Conservation (phyloP, 2,113 vertebrate genomes). For the Oriolus oriolus region DNA sequence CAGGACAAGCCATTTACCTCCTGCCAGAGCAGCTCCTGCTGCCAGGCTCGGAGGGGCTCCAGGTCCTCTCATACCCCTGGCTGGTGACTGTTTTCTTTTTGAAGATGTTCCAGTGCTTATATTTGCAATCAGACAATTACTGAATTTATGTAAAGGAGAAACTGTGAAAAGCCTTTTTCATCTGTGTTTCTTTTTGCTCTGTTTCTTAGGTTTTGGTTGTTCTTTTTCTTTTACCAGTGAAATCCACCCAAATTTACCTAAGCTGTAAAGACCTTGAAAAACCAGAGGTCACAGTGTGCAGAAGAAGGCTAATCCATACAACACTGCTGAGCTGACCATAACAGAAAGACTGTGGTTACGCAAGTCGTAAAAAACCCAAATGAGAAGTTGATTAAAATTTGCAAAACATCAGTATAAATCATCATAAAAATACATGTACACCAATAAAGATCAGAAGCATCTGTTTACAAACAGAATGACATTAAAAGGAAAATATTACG, state of each 20-base stretch:
- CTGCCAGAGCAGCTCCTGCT: not conserved
- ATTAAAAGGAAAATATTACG: not conserved
- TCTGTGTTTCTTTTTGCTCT: not conserved
- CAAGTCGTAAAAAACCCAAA: not conserved
- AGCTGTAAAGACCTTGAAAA: not conserved
- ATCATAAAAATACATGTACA: not conserved
- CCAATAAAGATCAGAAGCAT: not conserved
- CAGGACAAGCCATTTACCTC: not conserved
- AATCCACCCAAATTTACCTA: not conserved
- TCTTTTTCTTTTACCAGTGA: not conserved
- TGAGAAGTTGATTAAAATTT: slow-evolving; percentile 11
- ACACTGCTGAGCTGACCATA: not conserved
- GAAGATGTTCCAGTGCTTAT: not conserved
- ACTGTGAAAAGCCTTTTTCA: not conserved
- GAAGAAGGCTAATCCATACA: not conserved
- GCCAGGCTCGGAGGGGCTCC: not conserved
- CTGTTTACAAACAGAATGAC: slow-evolving; percentile 19
- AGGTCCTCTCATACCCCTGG: not conserved
- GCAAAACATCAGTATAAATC: not conserved
- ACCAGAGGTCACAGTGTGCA: not conserved
- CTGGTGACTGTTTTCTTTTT: not conserved
- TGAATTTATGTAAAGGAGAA: not conserved
- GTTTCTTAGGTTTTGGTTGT: not conserved
- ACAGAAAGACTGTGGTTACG: not conserved
- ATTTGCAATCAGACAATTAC: not conserved